Base-by-base conservation (phyloP, 2,113 vertebrate genomes). In the Potamarius usumacintae region DNA sequence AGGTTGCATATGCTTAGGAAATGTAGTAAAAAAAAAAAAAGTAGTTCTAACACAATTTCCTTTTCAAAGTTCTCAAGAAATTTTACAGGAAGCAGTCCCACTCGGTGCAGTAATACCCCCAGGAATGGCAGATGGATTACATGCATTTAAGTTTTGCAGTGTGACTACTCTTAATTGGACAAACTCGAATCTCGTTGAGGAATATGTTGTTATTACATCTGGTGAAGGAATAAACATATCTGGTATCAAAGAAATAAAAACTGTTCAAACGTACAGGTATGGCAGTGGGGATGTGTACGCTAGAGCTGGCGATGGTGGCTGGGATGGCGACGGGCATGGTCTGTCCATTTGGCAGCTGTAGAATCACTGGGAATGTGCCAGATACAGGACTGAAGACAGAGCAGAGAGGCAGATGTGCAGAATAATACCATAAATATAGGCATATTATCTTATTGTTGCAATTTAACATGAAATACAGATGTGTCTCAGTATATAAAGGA, bases 271-370 rank as follows among this genome's bases (percentile, higher is more conserved):
- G 97, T 96, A 99, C 97, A 93, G 98, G 98, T 94, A 98, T 97
- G 95, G 97, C 95, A 93, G 98, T 95, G 94, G 97, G 97, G 93
- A 99, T 98, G 94, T 98, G 98, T 91, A 98, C 97, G 95, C 96
- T 98, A 93, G 98, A 97, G 96, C 96, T 98, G 94, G 98, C 97
- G 94, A 99, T 98, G 93, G 98, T 96, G 86, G 98, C 97, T 93
- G 98, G 98, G 94, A 99, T 97, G 93, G 98, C 97, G 88, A 99
- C 96, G 91, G 98, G 98, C 98, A 99, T 97, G 91, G 98, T 98
- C 94, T 99, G 98, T 94, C 98, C 97, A 91, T 99, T 99, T 93
- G 97, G 97, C 93, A 99, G 97, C 96, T 99, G 98, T 93, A 99
- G 96, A 86, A 99, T 96, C 93, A 99, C 96, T 87, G 98, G 98